These are phyloP conservation scores for Chelonia mydas DNA, from an alignment of 2,797 vertebrate genomes.

Conservation along the genomic window DNA sequence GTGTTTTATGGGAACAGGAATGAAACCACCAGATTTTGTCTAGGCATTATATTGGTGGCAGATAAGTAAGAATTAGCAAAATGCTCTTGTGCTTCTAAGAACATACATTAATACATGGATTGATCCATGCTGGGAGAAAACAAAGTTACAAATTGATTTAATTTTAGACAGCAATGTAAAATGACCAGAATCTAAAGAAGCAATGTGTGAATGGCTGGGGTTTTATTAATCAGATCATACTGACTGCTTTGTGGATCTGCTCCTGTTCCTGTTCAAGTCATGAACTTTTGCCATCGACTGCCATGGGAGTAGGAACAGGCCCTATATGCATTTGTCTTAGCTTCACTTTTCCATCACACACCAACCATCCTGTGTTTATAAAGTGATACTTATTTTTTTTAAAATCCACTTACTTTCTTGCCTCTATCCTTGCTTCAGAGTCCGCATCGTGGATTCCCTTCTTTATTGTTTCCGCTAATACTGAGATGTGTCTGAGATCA, in stretches of 20 bases:
- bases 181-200: not conserved
- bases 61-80: not conserved
- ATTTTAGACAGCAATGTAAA: not conserved
- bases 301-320: not conserved
- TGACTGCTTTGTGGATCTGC: not conserved
- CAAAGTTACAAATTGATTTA: not conserved
- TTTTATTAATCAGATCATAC: not conserved
- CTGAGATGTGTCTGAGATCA: constrained; percentile 92
- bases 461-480: constrained; percentile 97
- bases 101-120: not conserved
- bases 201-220: not conserved
- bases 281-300: not conserved
- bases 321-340: not conserved
- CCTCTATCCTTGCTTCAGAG: constrained; percentile 96
- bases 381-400: not conserved
- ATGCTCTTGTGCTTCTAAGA: not conserved
- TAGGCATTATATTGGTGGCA: not conserved
- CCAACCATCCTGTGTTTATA: not conserved
- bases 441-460: constrained; percentile 98
- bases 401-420: constrained; percentile 92
- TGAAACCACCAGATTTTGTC: not conserved
- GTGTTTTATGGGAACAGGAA: not conserved
- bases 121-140: not conserved
- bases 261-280: not conserved
- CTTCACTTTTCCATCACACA: not conserved